Evolutionary conservation across 2,888 invertebrate genomes (phyloP).

Genomic region (Papilio protenor): DNA sequence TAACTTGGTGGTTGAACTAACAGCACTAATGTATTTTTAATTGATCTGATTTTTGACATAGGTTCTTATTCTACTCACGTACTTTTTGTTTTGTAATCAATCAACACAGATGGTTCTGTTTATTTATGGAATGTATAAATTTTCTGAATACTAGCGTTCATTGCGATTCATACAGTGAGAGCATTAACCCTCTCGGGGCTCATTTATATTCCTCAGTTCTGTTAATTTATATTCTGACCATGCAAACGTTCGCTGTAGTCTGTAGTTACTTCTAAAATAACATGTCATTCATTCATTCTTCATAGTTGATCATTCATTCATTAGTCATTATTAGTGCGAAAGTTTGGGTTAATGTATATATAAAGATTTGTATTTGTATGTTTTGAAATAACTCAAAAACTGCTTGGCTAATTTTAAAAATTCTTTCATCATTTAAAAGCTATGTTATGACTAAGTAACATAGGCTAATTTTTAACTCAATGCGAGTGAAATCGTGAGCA

Average conservation of each 20-base stretch:
- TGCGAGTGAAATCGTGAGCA: too few relatives aligned
- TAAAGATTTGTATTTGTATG: too few relatives aligned
- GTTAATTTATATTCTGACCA: not conserved
- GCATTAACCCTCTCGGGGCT: conserved; percentile 2
- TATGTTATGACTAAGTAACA: too few relatives aligned
- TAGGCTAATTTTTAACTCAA: too few relatives aligned
- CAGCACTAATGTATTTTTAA: conserved; percentile 28
- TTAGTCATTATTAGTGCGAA: too few relatives aligned
- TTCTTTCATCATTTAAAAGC: too few relatives aligned
- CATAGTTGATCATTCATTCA: too few relatives aligned
- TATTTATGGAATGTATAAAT: not conserved
- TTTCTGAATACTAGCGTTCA: not conserved
- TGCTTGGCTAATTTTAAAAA: too few relatives aligned
- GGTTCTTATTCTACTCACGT: too few relatives aligned
- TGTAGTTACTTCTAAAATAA: not conserved
- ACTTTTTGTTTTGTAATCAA: not conserved
- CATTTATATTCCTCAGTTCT: not conserved
- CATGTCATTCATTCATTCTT: too few relatives aligned
- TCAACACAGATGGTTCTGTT: not conserved
- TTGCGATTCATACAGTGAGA: not conserved
- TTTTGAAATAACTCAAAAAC: too few relatives aligned
- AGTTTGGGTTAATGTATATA: too few relatives aligned
- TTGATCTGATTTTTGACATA: not conserved
- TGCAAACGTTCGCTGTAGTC: not conserved
- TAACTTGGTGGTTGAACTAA: conserved; percentile 14